Evolutionary conservation across 1,140 invertebrate species (phyloP).

Genomic region (Drosophila miranda): DNA sequence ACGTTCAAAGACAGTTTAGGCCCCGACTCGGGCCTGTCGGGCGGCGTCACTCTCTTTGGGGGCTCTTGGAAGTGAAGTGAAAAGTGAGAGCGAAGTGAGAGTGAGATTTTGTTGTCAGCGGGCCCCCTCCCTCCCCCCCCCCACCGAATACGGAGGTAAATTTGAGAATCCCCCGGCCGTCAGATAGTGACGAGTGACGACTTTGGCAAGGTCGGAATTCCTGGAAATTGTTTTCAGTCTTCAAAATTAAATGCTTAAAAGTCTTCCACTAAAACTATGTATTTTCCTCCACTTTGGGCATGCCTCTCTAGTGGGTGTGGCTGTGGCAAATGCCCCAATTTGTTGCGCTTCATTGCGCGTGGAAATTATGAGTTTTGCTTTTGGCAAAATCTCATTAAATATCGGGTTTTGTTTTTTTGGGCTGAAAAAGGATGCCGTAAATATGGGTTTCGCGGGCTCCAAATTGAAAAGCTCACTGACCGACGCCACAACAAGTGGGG

Average conservation of each 20-base stretch:
- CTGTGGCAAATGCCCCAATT: constrained; percentile 73
- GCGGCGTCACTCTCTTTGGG: constrained; percentile 23
- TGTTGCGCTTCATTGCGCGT: constrained; percentile 76
- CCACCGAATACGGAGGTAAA: neutral
- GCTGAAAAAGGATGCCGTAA: constrained; percentile 71
- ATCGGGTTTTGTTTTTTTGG: constrained; percentile 16
- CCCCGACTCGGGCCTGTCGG: constrained; percentile 19
- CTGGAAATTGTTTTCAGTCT: too few relatives aligned
- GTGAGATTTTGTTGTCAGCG: constrained; percentile 61
- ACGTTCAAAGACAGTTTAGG: constrained; percentile 5
- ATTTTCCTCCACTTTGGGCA: neutral
- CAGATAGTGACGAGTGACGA: constrained; percentile 23
- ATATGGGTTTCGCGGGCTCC: constrained; percentile 65
- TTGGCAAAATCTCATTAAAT: constrained; percentile 75
- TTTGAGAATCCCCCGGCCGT: constrained; percentile 9
- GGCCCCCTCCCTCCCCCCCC: too few relatives aligned
- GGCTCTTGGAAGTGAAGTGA: constrained; percentile 43
- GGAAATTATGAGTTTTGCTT: constrained; percentile 76
- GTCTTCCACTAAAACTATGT: neutral
- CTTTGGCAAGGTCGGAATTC: constrained; percentile 28
- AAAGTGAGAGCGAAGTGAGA: constrained; percentile 64
- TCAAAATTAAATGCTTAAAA: neutral
- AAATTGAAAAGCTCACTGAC: constrained; percentile 60
- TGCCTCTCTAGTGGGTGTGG: constrained; percentile 23
- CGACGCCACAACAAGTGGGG: constrained; percentile 3